Percentiles rank a stretch among this genome's conserved stretches.
These are phyloP conservation scores for Meloidogyne hapla DNA, from an alignment of 1,140 invertebrate genomes.

Conservation along the genomic window DNA sequence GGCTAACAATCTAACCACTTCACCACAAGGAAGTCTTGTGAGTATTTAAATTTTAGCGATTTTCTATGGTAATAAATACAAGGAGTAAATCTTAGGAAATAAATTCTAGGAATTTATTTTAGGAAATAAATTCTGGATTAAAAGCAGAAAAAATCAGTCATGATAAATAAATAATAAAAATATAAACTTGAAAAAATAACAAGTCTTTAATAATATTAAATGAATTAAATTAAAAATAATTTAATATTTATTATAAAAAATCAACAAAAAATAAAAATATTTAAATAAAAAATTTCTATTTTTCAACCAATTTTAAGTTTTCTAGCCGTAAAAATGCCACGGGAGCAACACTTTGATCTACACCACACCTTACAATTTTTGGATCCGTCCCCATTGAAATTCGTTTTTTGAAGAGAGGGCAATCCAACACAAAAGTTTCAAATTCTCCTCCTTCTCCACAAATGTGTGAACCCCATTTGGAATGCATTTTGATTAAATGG, in stretches of 20 bases:
- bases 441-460: slow-evolving; percentile 98
- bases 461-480: slow-evolving; percentile 77
- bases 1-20: too few relatives aligned
- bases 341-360: slow-evolving; percentile 27
- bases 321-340: slow-evolving; percentile 23
- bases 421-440: slow-evolving; percentile 48
- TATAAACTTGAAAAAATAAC: too few relatives aligned
- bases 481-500: slow-evolving; percentile 46
- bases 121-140: too few relatives aligned
- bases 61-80: too few relatives aligned
- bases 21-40: too few relatives aligned
- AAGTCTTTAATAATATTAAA: background rate
- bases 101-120: too few relatives aligned
- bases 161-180: too few relatives aligned
- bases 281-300: background rate
- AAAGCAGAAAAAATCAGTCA: too few relatives aligned
- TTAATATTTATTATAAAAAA: background rate
- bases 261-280: background rate
- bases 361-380: background rate
- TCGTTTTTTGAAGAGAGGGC: slow-evolving; percentile 44
- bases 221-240: background rate
- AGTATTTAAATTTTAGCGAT: too few relatives aligned
- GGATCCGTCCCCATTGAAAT: slow-evolving; percentile 29
- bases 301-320: slow-evolving; percentile 15
- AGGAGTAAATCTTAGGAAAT: too few relatives aligned